Percentiles rank a stretch among this genome's conserved stretches.
Conservation (phyloP, 2,113 vertebrate species). For the Brienomyrus brachyistius region DNA sequence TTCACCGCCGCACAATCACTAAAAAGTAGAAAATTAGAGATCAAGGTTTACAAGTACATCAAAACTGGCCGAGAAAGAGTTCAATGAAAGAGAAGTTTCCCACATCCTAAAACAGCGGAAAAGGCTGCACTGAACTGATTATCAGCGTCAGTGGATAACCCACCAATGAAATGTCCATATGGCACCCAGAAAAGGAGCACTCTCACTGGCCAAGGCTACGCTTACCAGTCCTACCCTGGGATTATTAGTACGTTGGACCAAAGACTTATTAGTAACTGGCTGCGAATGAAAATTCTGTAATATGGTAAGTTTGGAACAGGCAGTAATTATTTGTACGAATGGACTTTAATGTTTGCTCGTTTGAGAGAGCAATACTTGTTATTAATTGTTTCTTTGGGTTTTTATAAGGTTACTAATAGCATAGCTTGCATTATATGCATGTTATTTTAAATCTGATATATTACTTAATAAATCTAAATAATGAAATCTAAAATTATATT, state of each 20-base stretch:
- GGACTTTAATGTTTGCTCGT: neutral
- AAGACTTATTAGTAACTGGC: neutral
- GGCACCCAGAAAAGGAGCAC: neutral
- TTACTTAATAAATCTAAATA: neutral
- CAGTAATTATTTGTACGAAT: neutral
- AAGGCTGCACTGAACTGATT: neutral
- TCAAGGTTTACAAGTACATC: neutral
- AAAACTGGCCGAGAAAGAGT: neutral
- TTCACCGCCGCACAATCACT: neutral
- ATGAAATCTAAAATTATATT: neutral
- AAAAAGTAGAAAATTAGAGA: neutral
- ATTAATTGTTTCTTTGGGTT: neutral
- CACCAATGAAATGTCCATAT: neutral
- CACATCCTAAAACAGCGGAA: neutral
- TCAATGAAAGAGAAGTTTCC: neutral
- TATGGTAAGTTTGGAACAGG: neutral
- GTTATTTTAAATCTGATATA: neutral
- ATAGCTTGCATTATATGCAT: neutral
- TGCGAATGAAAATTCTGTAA: neutral
- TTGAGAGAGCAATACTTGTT: neutral
- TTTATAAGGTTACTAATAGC: neutral
- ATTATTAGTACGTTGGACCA: neutral
- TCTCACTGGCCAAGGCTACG: neutral
- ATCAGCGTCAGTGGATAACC: neutral
- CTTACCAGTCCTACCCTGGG: neutral